These are phyloP conservation scores for Calliphora vomitoria DNA, from an alignment of 2,888 invertebrate genomes.

Conservation along the genomic window DNA sequence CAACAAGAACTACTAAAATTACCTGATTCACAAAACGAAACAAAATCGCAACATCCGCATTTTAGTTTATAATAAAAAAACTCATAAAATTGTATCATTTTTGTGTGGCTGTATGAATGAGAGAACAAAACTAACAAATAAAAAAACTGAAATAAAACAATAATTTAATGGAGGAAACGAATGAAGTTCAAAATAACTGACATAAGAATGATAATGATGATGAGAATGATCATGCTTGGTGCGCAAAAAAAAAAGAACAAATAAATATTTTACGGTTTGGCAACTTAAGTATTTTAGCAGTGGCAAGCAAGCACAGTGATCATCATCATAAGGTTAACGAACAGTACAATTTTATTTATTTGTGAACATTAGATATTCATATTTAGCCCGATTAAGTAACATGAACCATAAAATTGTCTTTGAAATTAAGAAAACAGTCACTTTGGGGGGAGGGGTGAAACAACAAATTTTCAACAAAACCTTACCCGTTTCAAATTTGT, in stretches of 20 bases:
- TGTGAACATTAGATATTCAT: too few relatives aligned
- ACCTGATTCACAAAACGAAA: conserved; percentile 55
- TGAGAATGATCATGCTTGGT: not conserved
- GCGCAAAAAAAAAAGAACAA: not conserved
- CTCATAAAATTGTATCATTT: conserved; percentile 19
- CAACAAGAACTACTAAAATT: conserved; percentile 55
- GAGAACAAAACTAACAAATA: not conserved
- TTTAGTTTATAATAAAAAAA: conserved; percentile 18
- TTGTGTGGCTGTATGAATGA: not conserved
- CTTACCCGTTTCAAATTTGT: too few relatives aligned
- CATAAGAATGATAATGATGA: not conserved
- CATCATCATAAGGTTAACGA: too few relatives aligned
- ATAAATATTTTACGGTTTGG: not conserved
- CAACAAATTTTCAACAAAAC: too few relatives aligned
- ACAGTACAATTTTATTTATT: too few relatives aligned
- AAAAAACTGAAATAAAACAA: conserved; percentile 12
- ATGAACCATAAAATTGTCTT: too few relatives aligned
- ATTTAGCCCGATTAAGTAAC: too few relatives aligned
- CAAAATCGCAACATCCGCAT: conserved; percentile 64
- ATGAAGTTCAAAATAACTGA: conserved; percentile 18
- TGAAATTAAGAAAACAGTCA: too few relatives aligned
- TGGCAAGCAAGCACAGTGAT: too few relatives aligned
- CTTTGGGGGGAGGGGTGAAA: too few relatives aligned
- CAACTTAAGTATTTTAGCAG: too few relatives aligned
- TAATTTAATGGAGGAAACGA: conserved; percentile 6